Conservation (phyloP, 2,797 vertebrate species). For the Lutjanus argentimaculatus region DNA sequence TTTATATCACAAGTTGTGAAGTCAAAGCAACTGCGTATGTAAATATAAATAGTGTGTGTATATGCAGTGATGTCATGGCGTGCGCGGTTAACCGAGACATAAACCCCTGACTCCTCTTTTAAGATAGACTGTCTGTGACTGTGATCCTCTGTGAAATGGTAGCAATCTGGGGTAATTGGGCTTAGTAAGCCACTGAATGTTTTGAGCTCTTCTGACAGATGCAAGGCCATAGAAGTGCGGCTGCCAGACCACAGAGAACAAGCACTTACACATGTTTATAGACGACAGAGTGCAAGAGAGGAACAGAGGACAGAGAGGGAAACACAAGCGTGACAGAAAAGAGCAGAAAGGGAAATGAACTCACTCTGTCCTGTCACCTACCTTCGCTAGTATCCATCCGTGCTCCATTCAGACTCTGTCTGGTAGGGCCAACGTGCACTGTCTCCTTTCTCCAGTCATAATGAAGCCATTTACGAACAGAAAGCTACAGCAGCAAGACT, state of each 20-base stretch:
- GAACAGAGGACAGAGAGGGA: slow-evolving; percentile 10
- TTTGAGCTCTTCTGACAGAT: slow-evolving; percentile 84
- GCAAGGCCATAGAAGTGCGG: slow-evolving; percentile 70
- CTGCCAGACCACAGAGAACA: slow-evolving; percentile 71
- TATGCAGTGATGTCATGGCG: slow-evolving; percentile 51
- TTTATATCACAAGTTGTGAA: slow-evolving; percentile 66
- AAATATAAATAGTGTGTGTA: slow-evolving; percentile 52
- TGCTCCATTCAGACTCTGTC: slow-evolving; percentile 62
- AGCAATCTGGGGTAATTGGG: slow-evolving; percentile 86
- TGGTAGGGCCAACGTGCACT: slow-evolving; percentile 32
- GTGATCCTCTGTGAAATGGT: slow-evolving; percentile 80
- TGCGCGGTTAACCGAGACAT: slow-evolving; percentile 51
- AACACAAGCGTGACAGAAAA: slow-evolving; percentile 35
- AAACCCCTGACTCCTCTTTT: slow-evolving; percentile 56
- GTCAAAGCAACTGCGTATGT: slow-evolving; percentile 45
- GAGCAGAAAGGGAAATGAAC: slow-evolving; percentile 13
- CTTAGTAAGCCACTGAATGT: slow-evolving; percentile 79
- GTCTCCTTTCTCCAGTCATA: slow-evolving; percentile 62
- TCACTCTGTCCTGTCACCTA: slow-evolving; percentile 62
- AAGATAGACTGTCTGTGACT: slow-evolving; percentile 60
- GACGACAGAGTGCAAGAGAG: slow-evolving; percentile 42
- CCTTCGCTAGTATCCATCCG: slow-evolving; percentile 72
- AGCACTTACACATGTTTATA: slow-evolving; percentile 71
- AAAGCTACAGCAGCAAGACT: slow-evolving; percentile 50
- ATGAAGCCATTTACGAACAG: slow-evolving; percentile 72